A percentile compares a stretch with the other conserved stretches of the same genome.
phyloP scores from a whole-genome alignment of 2,888 invertebrate genomes.

The Himalopsyche tibetana region DNA sequence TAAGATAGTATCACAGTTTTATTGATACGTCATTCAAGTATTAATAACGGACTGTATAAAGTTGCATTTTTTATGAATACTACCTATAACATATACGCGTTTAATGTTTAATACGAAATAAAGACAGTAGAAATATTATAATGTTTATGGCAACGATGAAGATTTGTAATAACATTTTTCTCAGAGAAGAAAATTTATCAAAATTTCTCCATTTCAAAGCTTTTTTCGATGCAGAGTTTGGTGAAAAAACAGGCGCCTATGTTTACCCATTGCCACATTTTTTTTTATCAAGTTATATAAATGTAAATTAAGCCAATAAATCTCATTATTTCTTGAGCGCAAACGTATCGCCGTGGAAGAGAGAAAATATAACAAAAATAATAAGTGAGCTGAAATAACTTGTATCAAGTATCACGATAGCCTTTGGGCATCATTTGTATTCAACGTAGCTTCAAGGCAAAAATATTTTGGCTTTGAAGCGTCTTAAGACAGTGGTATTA shows the following conservation, averaged over 20 bases:
- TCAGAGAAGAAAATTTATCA: background rate
- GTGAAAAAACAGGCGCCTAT: background rate
- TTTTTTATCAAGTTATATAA: constrained; percentile 36
- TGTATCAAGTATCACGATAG: constrained; percentile 40
- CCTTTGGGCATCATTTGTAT: constrained; percentile 35
- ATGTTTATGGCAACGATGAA: background rate
- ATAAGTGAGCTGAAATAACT: constrained; percentile 34
- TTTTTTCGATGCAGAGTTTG: background rate
- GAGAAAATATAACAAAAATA: constrained; percentile 33
- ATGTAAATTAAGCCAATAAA: constrained; percentile 43
- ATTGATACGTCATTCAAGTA: no score
- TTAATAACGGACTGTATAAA: no score
- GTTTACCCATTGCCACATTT: constrained; percentile 20
- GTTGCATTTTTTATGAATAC: no score
- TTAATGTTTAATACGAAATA: no score
- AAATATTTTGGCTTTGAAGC: constrained; percentile 29
- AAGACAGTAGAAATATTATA: background rate
- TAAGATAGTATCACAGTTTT: no score
- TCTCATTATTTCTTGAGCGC: constrained; percentile 39
- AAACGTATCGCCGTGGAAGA: constrained; percentile 32
- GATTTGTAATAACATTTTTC: background rate
- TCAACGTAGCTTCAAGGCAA: background rate
- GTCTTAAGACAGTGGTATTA: constrained; percentile 16
- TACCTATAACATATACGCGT: no score
- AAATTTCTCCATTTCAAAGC: constrained; percentile 10